These are phyloP conservation scores for Cololabis saira DNA, from an alignment of 2,113 vertebrate genomes.

Conservation along the genomic window DNA sequence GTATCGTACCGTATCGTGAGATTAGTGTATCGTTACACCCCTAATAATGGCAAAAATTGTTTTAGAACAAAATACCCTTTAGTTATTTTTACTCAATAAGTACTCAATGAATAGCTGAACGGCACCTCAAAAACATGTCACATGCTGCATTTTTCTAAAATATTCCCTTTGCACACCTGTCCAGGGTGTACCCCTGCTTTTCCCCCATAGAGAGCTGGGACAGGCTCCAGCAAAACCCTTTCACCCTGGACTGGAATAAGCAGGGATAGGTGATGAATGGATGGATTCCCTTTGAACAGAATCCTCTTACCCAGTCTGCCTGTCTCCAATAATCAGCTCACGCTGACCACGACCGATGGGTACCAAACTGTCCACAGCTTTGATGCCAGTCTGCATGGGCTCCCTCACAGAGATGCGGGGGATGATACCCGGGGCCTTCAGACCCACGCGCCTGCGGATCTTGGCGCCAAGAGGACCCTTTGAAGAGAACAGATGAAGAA, in stretches of 20 bases:
- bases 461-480: conserved; percentile 89
- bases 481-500: not conserved
- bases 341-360: conserved; percentile 97
- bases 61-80: too few relatives aligned
- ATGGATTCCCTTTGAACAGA: conserved; percentile 14
- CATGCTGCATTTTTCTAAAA: not conserved
- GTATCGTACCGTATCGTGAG: too few relatives aligned
- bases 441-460: conserved; percentile 90
- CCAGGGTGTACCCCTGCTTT: too few relatives aligned
- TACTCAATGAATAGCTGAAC: too few relatives aligned
- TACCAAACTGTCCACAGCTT: conserved; percentile 97
- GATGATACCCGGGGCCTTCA: conserved; percentile 98
- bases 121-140: too few relatives aligned
- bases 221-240: too few relatives aligned
- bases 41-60: too few relatives aligned
- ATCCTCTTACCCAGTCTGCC: conserved; percentile 90
- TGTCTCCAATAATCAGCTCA: conserved; percentile 97
- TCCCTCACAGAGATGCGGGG: conserved; percentile 97
- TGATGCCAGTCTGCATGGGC: conserved; percentile 98
- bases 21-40: too few relatives aligned
- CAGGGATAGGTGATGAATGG: too few relatives aligned
- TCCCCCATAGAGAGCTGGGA: too few relatives aligned
- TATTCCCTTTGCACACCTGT: conserved; percentile 30
- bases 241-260: too few relatives aligned
- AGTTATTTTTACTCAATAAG: too few relatives aligned